These are phyloP conservation scores for Asteroscopus sphinx DNA, from an alignment of 2,888 invertebrate genomes.

Conservation along the genomic window DNA sequence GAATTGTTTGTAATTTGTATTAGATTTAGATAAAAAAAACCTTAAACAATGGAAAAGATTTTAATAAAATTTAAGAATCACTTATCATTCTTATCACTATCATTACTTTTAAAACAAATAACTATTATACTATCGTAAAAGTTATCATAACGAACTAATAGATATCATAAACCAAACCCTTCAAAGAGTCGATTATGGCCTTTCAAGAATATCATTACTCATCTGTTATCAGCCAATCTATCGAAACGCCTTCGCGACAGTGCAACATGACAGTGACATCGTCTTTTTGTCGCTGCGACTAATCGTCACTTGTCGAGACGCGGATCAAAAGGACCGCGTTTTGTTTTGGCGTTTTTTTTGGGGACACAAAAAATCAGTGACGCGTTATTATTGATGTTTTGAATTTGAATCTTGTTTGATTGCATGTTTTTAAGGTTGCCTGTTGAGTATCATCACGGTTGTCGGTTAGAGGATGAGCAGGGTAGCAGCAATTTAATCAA, in stretches of 20 bases:
- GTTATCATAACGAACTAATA: constrained; percentile 42
- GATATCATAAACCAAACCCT: constrained; percentile 47
- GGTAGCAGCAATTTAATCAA: constrained; percentile 24
- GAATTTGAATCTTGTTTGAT: constrained; percentile 59
- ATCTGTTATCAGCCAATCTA: constrained; percentile 77
- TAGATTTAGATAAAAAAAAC: not conserved
- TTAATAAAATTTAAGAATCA: constrained; percentile 1
- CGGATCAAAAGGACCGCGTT: constrained; percentile 71
- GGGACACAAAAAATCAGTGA: constrained; percentile 58
- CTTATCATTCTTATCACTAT: constrained; percentile 33
- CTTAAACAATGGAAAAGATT: constrained; percentile 1
- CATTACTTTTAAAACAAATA: constrained; percentile 50
- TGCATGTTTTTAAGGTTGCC: constrained; percentile 52
- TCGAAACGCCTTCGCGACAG: constrained; percentile 69
- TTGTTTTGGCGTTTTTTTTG: constrained; percentile 56
- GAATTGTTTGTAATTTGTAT: not conserved
- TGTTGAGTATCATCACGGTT: constrained; percentile 45
- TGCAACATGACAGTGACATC: constrained; percentile 81
- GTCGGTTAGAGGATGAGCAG: constrained; percentile 32
- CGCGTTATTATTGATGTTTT: constrained; percentile 71
- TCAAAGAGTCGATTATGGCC: constrained; percentile 53
- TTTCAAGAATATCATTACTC: constrained; percentile 79
- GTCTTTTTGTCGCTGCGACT: constrained; percentile 77
- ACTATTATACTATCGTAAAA: constrained; percentile 37
- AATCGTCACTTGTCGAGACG: constrained; percentile 79